Percentiles rank a stretch among this genome's conserved stretches.
Evolutionary conservation across 2,113 vertebrate species (phyloP).

Genomic region (Picathartes gymnocephalus): DNA sequence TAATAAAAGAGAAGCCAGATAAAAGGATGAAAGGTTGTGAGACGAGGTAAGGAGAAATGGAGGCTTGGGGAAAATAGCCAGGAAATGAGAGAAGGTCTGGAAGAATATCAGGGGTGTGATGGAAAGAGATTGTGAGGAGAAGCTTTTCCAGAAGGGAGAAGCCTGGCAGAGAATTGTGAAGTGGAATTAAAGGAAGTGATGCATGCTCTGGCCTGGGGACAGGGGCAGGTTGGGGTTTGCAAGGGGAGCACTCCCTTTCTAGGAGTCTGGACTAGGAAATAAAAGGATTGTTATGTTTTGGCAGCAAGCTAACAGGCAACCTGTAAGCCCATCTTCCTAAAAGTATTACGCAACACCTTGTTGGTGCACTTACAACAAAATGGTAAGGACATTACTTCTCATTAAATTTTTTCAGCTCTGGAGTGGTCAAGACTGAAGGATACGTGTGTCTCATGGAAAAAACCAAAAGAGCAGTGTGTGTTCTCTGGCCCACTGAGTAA

Average conservation of each 20-base stretch:
- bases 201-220: not conserved
- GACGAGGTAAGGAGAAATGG: not conserved
- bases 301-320: not conserved
- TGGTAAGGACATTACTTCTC: not conserved
- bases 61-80: conserved; percentile 4
- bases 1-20: not conserved
- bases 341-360: not conserved
- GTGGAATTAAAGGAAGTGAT: not conserved
- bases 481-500: not conserved
- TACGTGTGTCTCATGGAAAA: not conserved
- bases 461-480: rapidly evolving
- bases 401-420: not conserved
- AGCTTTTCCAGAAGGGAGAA: not conserved
- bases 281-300: not conserved
- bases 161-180: not conserved
- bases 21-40: conserved; percentile 12
- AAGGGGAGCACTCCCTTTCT: not conserved
- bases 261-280: not conserved
- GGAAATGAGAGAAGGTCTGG: conserved; percentile 52
- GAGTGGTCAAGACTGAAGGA: not conserved
- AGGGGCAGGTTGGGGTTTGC: not conserved
- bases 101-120: conserved; percentile 19
- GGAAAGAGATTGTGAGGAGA: conserved; percentile 36
- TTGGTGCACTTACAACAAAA: not conserved
- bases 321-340: not conserved